Evolutionary conservation across 2,797 vertebrate genomes (phyloP), one percentile per base, ranked within the genome.

Genomic region (Etheostoma perlongum): DNA sequence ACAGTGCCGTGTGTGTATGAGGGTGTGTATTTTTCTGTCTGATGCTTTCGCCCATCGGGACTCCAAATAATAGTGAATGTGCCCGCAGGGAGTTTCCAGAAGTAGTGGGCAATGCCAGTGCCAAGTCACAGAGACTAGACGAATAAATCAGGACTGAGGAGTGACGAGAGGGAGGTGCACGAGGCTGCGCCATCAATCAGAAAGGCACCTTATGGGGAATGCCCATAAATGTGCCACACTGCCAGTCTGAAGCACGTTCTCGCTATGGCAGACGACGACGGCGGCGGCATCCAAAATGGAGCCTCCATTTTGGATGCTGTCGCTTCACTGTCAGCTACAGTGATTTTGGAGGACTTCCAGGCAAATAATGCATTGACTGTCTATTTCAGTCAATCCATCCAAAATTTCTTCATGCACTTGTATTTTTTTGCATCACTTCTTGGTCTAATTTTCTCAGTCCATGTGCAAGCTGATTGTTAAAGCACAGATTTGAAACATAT

Each of bases 81-180:
- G 92, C 91, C 93, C 87, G 65, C 78, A 51, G 93, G 93, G 93
- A 93, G 83, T 84, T 91, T 88, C 87, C 89, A 84, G 86, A 85
- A 85, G 81, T 82, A 84, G 86, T 88, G 91, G 91, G 91, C 89
- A 92, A 14, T 57, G 86, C 86, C 87, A 81, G 88, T 91, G 94
- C 94, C 94, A 95, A 94, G 88, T 91, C 91, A 90, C 90, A 91
- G 90, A 90, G 91, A 91, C 85, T 58, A 91, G 91, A 92, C 80
- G 86, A 91, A 94, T 94, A 94, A 92, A 93, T 93, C 93, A 93
- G 85, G 84, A 62, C 76, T 78, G 91, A 92, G 83, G 77, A 88
- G 81, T 66, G 86, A 87, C 55, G 85, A 72, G 91, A 82, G 85
- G 89, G 92, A 82, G 88, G 88, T 48, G 80, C 59, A 55, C n/a